A percentile compares a stretch with the other conserved stretches of the same genome.
These are phyloP conservation scores for Buphagus erythrorhynchus DNA, from an alignment of 2,797 vertebrate species.

Conservation along the genomic window DNA sequence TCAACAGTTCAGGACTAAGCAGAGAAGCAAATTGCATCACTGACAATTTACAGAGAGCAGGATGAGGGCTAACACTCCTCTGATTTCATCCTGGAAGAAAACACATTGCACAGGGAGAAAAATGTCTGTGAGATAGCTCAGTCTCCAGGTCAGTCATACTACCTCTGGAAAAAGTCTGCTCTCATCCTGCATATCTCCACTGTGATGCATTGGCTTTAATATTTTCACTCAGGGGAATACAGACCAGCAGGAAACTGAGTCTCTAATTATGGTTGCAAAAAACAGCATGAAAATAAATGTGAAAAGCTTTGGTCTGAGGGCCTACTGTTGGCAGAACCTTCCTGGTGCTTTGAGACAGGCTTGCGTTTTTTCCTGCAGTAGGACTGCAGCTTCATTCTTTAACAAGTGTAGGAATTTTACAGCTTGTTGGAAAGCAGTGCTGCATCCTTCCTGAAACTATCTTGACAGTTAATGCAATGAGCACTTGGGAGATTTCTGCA, in stretches of 20 bases:
- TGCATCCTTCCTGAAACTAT: neutral
- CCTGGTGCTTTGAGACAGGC: neutral
- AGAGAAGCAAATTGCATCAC: neutral
- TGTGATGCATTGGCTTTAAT: neutral
- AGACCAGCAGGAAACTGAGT: neutral
- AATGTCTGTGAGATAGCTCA: neutral
- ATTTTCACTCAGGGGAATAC: neutral
- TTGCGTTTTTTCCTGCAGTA: neutral
- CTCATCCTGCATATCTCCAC: neutral
- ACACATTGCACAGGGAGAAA: neutral
- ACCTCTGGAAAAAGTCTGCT: neutral
- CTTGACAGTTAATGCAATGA: neutral
- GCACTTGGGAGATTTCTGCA: neutral
- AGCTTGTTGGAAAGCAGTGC: neutral
- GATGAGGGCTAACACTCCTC: neutral
- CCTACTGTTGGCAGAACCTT: neutral
- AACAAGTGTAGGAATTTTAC: neutral
- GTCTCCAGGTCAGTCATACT: fast-evolving
- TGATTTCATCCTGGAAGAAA: neutral
- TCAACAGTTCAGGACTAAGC: neutral
- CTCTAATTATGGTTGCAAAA: neutral
- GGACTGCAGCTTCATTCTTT: neutral
- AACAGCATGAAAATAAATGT: neutral
- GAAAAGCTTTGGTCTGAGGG: neutral
- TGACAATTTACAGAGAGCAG: neutral